Base-by-base conservation (phyloP, 1,140 invertebrate genomes). In the Popillia japonica region DNA sequence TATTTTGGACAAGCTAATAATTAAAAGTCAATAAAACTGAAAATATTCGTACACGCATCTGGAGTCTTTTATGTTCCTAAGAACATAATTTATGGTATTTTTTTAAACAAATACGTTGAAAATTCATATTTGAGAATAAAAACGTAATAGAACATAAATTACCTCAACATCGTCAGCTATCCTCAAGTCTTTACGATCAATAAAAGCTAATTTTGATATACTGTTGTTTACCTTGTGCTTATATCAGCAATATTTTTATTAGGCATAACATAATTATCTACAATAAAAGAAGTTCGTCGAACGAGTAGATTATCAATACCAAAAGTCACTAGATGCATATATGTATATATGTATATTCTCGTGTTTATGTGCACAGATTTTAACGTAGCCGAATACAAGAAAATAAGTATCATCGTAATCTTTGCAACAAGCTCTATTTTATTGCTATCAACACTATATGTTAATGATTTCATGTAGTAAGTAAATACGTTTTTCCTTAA, bases 121-220 rank as follows among this genome's bases (percentile, higher is more conserved):
- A 55, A 55, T 55, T 55, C 48, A n/a, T 55, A 55, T 55, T 55
- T 55, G 14, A 55, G 48, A n/a, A 55, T 55, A 55, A n/a, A 55
- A 55, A 55, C n/a, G 0, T 20, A 55, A 55, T 55, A n/a, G 48
- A 17, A 55, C 48, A 55, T 55, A 55, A 55, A 55, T 55, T 55
- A 55, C 48, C n/a, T 55, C n/a, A 55, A 55, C 48, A 55, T 55
- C 48, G n/a, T 55, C 17, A 55, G n/a, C 48, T 17, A 55, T 55
- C 14, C 14, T 55, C 14, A 55, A 17, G 17, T 55, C 17, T 55
- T 55, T 55, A 55, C 14, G 48, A 55, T 55, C 48, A 55, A 55
- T 55, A 55, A 55, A 55, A 55, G 48, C 48, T 55, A 55, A 55
- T 55, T 55, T 55, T 55, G 48, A 55, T 55, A 55, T 55, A 55